Percentiles rank a stretch among this genome's conserved stretches.
Evolutionary conservation across 2,888 invertebrate species (phyloP).

Genomic region (Cheilosia scutellata): DNA sequence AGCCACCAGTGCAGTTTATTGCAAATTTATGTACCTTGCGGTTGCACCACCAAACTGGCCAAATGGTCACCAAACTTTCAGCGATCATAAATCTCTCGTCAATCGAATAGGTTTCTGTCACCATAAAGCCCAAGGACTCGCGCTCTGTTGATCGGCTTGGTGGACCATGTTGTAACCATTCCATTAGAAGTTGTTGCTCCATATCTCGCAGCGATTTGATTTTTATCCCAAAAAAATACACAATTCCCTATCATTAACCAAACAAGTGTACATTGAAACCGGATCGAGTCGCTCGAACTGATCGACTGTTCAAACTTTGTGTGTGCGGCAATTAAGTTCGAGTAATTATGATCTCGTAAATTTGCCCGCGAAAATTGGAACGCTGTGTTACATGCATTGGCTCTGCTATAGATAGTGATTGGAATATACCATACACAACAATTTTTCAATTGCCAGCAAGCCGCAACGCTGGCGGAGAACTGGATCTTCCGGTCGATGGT

Average conservation of each 20-base stretch:
- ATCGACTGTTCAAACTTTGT: slow-evolving; percentile 51
- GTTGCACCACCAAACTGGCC: not conserved
- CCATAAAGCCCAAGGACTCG: slow-evolving; percentile 4
- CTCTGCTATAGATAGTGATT: slow-evolving; percentile 10
- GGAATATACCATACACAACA: slow-evolving; percentile 40
- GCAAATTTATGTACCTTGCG: not conserved
- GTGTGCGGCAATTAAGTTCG: slow-evolving; percentile 49
- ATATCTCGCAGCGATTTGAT: slow-evolving; percentile 37
- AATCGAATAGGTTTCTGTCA: slow-evolving; percentile 39
- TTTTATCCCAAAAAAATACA: slow-evolving; percentile 29
- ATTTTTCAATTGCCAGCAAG: slow-evolving; percentile 29
- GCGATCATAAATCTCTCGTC: slow-evolving; percentile 39
- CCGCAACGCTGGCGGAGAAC: slow-evolving; percentile 10
- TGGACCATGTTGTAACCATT: not conserved
- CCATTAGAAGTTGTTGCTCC: slow-evolving; percentile 6
- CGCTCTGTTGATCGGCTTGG: not conserved
- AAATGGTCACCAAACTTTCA: slow-evolving; percentile 38
- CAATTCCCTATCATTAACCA: slow-evolving; percentile 5
- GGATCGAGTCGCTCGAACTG: slow-evolving; percentile 21
- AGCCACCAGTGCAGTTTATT: not conserved
- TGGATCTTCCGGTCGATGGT: slow-evolving; percentile 47
- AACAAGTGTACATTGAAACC: slow-evolving; percentile 20
- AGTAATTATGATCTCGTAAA: slow-evolving; percentile 62
- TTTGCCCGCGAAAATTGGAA: slow-evolving; percentile 43
- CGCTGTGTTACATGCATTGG: slow-evolving; percentile 14